Evolutionary conservation across 2,797 vertebrate species (phyloP), one percentile per base, ranked within the genome.

Genomic region (Peromyscus eremicus): DNA sequence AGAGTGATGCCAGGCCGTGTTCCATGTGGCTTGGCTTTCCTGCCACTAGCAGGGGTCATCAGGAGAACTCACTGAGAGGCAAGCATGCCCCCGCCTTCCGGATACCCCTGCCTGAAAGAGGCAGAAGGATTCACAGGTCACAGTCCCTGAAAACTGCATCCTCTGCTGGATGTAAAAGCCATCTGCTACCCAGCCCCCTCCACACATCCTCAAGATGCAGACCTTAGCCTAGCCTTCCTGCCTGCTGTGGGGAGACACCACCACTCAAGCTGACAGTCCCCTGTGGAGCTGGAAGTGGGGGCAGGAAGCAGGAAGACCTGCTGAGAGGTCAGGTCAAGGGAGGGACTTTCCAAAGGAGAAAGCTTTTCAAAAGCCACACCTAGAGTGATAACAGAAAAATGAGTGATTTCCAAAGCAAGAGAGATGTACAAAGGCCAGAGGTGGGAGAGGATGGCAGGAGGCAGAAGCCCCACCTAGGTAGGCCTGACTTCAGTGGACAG

Each of bases 401-500:
- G 49, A 79, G 23, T 27, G 60, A 2, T 27, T 85, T 91, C 64
- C 62, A 0, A 80, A 92, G 64, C 64, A 80, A 76, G 71, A 75
- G 83, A 66, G 71, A 60, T 25, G 6, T 70, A 23, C 55, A 57
- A 64, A 91, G 89, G 60, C 55, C 60, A 37, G 77, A 79, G 66
- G 16, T 57, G 37, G 27, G 66, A 73, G 29, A 60, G 32, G n/a
- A 4, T 76, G 49, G 37, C 83, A 14, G 37, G 55, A 75, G 60
- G 79, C 3, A n/a, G 32, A 90, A 89, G n/a, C 34, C 64, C 60
- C 3, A 0, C 52, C 52, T 6, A 14, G 77, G 83, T 52, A 37
- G 64, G 62, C 95, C 93, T 97, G 70, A 70, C 55, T 29, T 73
- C 84, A 84, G 68, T 52, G 37, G 85, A 37, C 60, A 49, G 32